These are phyloP conservation scores for Danaus plexippus DNA, from an alignment of 1,140 invertebrate genomes.

Conservation along the genomic window DNA sequence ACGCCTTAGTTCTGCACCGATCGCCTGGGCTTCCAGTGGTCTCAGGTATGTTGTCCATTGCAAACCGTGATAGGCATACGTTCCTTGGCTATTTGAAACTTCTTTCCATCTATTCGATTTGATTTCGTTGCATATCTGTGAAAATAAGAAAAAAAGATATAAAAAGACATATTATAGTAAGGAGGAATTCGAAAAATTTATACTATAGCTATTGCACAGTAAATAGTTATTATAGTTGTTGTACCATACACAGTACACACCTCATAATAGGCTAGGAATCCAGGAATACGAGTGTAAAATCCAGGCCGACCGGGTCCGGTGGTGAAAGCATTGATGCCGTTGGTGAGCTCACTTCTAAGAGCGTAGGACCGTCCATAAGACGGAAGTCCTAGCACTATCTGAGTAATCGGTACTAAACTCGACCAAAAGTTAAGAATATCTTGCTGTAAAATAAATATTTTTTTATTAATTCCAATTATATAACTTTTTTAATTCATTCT, in stretches of 20 bases:
- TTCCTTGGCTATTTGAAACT: conserved; percentile 76
- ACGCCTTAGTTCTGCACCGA: conserved; percentile 72
- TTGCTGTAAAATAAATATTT: conserved; percentile 32
- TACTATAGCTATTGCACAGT: not conserved
- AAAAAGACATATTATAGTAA: not conserved
- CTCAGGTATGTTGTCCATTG: conserved; percentile 91
- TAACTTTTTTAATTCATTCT: not conserved
- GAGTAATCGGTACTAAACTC: conserved; percentile 29
- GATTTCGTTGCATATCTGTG: conserved; percentile 76
- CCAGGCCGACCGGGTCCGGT: conserved; percentile 75
- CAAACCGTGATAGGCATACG: conserved; percentile 79
- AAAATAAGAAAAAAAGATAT: conserved; percentile 12
- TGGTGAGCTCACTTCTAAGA: conserved; percentile 68
- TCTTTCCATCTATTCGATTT: conserved; percentile 78
- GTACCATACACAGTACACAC: conserved; percentile 28
- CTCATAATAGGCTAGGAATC: conserved; percentile 83
- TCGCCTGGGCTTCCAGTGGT: conserved; percentile 75
- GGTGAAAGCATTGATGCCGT: conserved; percentile 69
- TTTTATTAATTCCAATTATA: not conserved
- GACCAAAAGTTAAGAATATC: conserved; percentile 48
- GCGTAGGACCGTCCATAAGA: conserved; percentile 72
- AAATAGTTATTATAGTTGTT: too few species aligned
- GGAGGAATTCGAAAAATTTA: not conserved
- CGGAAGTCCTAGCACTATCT: conserved; percentile 47
- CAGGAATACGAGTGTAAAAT: conserved; percentile 75